Evolutionary conservation across 2,888 invertebrate genomes (phyloP).

Genomic region (Andrena flavipes): DNA sequence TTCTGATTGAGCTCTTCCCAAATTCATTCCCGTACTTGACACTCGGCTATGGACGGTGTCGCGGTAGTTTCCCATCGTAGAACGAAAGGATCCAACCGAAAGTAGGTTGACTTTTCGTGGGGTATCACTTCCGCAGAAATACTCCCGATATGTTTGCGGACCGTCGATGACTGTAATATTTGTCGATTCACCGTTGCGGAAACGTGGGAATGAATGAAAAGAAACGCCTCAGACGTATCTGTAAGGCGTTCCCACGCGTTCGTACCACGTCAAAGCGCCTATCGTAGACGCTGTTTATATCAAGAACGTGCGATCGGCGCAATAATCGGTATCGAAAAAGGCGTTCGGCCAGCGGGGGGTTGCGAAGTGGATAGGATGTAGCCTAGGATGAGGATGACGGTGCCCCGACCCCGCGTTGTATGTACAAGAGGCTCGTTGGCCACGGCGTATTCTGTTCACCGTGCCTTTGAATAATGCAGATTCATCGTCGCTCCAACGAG

Average conservation of each 20-base stretch:
- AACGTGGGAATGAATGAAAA: conserved; percentile 70
- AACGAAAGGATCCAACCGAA: too few relatives aligned
- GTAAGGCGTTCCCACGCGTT: conserved; percentile 72
- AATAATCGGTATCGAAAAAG: conserved; percentile 71
- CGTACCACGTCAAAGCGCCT: conserved; percentile 52
- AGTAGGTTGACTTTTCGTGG: not conserved
- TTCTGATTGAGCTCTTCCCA: not conserved
- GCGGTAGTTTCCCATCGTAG: too few relatives aligned
- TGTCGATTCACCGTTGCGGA: conserved; percentile 26
- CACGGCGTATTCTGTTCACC: conserved; percentile 37
- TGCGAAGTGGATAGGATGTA: conserved; percentile 59
- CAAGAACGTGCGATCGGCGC: conserved; percentile 65
- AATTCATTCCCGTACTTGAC: not conserved
- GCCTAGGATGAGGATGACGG: conserved; percentile 65
- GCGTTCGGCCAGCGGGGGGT: conserved; percentile 69
- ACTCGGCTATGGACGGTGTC: not conserved
- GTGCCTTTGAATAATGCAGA: conserved; percentile 78
- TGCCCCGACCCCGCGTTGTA: conserved; percentile 47
- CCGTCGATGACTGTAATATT: conserved; percentile 33
- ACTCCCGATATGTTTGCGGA: not conserved
- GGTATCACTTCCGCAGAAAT: not conserved
- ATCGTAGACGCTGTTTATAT: conserved; percentile 63
- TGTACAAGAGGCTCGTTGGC: conserved; percentile 42
- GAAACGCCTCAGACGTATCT: conserved; percentile 63
- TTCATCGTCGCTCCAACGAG: conserved; percentile 76